Base-by-base conservation (phyloP, 2,888 invertebrate genomes). In the Calephelis perditalis region DNA sequence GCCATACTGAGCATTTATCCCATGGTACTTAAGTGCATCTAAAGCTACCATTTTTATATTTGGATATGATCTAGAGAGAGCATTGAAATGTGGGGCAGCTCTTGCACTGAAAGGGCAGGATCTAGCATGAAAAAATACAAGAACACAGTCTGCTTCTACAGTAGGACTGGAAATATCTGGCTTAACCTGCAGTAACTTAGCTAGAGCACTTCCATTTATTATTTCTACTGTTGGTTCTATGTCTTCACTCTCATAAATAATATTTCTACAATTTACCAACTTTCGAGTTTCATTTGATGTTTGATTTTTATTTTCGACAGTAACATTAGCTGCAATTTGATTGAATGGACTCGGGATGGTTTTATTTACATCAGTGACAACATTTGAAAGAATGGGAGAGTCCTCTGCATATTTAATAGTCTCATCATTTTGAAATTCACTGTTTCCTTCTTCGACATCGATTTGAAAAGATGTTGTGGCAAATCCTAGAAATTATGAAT, bases 31-130 rank as follows among this genome's bases (percentile, higher is more conserved):
- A 70, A 96, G 92, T 2, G 98, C 97, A 91, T 99, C 98, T 15
- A 99, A 93, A 3, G 96, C 98, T 9, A 97, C 95, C 80, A 98
- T 93, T 84, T 95, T 95, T 0, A 99, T 91, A 70, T 94, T 94
- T 1, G 97, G 97, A 83, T 96, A 99, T 5, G 95, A 94, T 73
- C 96, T 91, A 1, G 98, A 96, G 37, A 99, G 80, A 0, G 98
- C 96, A 90, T 99, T 99, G 74, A 95, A 97, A 77, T 97, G 94
- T 7, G 97, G 97, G 1, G 98, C 98, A 7, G 97, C 96, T 76
- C 95, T 93, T 15, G 96, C 96, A 73, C 98, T 97, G 73, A 98
- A 98, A 2, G 96, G 95, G 75, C 99, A 99, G 76, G 95, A 95
- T 66, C 94, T 94, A 0, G 98, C 96, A 81, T 96, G 98, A 84